Percentiles rank a stretch among this genome's conserved stretches.
Conservation (phyloP, 2,113 vertebrate genomes). For the Salvelinus alpinus region DNA sequence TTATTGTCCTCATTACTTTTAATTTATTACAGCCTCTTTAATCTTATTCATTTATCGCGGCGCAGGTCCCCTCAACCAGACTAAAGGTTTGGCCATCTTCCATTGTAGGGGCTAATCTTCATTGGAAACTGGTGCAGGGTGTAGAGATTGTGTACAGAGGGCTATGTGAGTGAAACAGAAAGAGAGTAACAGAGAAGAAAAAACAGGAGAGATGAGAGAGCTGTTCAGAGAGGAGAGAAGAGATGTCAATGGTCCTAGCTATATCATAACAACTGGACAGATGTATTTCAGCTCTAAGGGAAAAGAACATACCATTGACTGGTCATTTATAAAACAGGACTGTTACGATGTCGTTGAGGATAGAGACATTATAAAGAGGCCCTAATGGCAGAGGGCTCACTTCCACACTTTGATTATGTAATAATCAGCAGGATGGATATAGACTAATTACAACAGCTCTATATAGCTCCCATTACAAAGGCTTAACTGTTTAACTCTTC, state of each 20-base stretch:
- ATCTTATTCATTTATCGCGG: slow-evolving; percentile 49
- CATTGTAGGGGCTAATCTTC: slow-evolving; percentile 47
- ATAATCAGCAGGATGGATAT: too few relatives aligned
- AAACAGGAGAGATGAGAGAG: slow-evolving; percentile 1
- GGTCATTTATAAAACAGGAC: too few relatives aligned
- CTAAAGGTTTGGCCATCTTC: slow-evolving; percentile 34
- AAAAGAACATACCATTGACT: neutral
- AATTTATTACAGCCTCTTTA: slow-evolving; percentile 53
- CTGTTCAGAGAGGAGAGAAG: neutral
- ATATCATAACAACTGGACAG: neutral
- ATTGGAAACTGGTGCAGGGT: slow-evolving; percentile 56
- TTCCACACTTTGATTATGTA: too few relatives aligned
- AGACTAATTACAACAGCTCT: too few relatives aligned
- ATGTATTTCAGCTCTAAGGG: neutral
- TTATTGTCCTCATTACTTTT: slow-evolving; percentile 46
- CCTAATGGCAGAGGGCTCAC: too few relatives aligned
- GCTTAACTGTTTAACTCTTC: slow-evolving; percentile 14
- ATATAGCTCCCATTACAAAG: neutral
- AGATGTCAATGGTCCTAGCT: neutral
- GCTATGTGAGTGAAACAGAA: neutral
- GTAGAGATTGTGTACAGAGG: slow-evolving; percentile 15
- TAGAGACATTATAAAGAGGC: too few relatives aligned
- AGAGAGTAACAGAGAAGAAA: slow-evolving; percentile 7
- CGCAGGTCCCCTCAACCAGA: slow-evolving; percentile 19
- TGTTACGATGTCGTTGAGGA: too few relatives aligned